phyloP scores from a whole-genome alignment of 2,113 vertebrate genomes.

The Sitta europaea region DNA sequence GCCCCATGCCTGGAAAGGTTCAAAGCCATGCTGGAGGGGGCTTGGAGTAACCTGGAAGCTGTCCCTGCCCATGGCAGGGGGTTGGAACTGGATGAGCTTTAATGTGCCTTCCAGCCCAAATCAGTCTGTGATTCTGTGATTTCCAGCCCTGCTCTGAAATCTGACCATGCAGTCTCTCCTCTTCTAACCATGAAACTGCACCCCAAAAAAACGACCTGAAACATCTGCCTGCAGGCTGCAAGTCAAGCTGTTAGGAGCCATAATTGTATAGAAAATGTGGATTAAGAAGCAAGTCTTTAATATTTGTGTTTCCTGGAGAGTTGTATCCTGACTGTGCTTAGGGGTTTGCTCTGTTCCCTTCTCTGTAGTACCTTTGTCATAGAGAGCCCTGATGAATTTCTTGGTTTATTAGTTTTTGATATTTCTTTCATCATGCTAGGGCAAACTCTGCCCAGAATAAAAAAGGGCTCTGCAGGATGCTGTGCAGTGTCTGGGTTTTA shows the following conservation, averaged over 20 bases:
- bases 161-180: accelerated
- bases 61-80: neutral
- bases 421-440: neutral
- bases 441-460: neutral
- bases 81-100: neutral
- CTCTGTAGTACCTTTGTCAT: neutral
- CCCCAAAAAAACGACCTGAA: neutral
- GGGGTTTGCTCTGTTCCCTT: neutral
- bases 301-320: neutral
- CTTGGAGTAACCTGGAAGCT: neutral
- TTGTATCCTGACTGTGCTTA: neutral
- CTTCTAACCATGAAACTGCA: neutral
- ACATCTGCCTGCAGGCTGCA: neutral
- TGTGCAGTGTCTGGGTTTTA: neutral
- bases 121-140: neutral
- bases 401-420: neutral
- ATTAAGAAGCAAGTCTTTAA: neutral
- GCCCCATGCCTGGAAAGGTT: neutral
- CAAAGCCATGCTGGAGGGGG: neutral
- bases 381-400: neutral
- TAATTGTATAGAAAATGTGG: neutral
- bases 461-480: neutral
- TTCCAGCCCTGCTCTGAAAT: neutral
- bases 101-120: neutral
- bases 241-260: neutral